A percentile compares a stretch with the other conserved stretches of the same genome.
phyloP scores from a whole-genome alignment of 2,113 vertebrate species.

The Centropus unirufus region DNA sequence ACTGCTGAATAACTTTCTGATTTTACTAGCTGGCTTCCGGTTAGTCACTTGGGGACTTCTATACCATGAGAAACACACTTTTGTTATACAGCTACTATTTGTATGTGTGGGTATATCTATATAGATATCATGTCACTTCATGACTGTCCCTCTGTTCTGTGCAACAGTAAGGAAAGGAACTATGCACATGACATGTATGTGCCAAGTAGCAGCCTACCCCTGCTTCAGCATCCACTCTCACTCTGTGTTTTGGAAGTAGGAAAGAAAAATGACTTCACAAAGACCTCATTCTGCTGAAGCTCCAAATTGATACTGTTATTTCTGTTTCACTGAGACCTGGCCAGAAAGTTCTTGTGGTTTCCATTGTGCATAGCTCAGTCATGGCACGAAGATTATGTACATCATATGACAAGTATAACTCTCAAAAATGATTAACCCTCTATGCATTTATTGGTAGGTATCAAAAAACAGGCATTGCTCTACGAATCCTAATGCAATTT shows the following conservation, averaged over 20 bases:
- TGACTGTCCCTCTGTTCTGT: background rate
- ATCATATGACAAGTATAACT: background rate
- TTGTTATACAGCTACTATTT: accelerated
- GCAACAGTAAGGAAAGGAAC: background rate
- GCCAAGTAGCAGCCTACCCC: too few relatives aligned
- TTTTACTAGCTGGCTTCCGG: background rate
- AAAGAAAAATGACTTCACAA: accelerated
- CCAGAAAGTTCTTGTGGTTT: background rate
- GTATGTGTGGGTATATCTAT: background rate
- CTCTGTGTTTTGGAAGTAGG: background rate
- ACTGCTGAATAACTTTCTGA: accelerated
- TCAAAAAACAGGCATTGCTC: background rate
- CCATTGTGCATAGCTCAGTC: background rate
- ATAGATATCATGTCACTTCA: background rate
- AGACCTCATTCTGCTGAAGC: background rate
- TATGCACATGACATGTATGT: accelerated
- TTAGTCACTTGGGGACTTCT: background rate
- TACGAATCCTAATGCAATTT: background rate
- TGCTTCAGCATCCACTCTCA: too few relatives aligned
- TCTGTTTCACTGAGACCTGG: background rate
- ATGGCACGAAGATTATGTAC: accelerated
- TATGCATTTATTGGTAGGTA: background rate
- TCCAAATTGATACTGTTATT: background rate
- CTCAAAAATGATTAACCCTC: too few relatives aligned
- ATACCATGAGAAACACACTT: accelerated